phyloP scores from a whole-genome alignment of 2,113 vertebrate species.

The Etheostoma spectabile region DNA sequence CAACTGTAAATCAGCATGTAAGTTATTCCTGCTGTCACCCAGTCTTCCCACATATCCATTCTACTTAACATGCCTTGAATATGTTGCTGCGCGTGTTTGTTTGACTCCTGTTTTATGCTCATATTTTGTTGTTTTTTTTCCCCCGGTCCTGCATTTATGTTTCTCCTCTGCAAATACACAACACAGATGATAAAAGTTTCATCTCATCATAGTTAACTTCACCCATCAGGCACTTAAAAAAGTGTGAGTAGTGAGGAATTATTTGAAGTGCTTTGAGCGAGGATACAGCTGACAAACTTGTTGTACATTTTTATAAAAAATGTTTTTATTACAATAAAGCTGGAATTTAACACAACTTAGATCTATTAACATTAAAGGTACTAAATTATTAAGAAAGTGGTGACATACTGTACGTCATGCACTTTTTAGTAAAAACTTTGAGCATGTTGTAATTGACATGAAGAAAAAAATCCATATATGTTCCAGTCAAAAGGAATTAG shows the following conservation, averaged over 20 bases:
- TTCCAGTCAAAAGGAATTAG: neutral
- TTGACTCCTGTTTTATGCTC: slow-evolving; percentile 46
- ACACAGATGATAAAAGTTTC: slow-evolving; percentile 48
- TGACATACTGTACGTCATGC: neutral
- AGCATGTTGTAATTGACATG: neutral
- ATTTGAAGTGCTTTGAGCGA: neutral
- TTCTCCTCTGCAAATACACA: slow-evolving; percentile 13
- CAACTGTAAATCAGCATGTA: slow-evolving; percentile 73
- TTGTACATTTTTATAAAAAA: no score
- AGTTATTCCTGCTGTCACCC: slow-evolving; percentile 75
- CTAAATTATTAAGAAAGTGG: neutral
- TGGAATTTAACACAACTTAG: neutral
- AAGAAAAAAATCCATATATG: neutral
- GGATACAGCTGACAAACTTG: neutral
- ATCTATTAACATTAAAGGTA: neutral
- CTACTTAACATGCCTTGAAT: slow-evolving; percentile 52
- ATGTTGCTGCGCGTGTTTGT: slow-evolving; percentile 46
- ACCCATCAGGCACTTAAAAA: slow-evolving; percentile 12
- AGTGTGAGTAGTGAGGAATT: neutral
- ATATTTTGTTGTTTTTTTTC: neutral
- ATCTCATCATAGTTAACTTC: slow-evolving; percentile 25
- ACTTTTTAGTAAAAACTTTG: neutral
- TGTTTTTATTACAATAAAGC: no score
- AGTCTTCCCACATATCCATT: slow-evolving; percentile 67
- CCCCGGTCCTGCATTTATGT: slow-evolving; percentile 16